phyloP scores from a whole-genome alignment of 2,888 invertebrate species.

The Bedellia somnulentella region DNA sequence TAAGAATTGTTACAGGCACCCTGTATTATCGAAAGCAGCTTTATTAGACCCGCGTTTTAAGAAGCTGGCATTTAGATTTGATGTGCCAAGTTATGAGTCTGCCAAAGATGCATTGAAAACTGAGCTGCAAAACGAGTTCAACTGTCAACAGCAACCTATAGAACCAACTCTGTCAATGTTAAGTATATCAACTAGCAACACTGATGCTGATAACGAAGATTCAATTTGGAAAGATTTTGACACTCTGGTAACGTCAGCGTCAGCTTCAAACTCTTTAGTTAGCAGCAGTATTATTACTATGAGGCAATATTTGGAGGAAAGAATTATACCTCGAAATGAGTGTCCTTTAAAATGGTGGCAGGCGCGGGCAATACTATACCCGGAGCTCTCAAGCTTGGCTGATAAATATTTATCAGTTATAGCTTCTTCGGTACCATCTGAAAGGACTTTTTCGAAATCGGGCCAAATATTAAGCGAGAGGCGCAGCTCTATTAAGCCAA shows the following conservation, averaged over 20 bases:
- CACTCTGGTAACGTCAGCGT: slow-evolving; percentile 10
- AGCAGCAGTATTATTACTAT: slow-evolving; percentile 13
- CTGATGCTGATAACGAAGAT: slow-evolving; percentile 8
- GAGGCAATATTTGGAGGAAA: slow-evolving; percentile 14
- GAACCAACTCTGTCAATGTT: slow-evolving; percentile 9
- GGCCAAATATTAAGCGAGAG: no score
- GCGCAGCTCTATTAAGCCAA: no score
- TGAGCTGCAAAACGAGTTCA: slow-evolving; percentile 13
- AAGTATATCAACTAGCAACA: slow-evolving; percentile 11
- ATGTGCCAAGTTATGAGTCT: slow-evolving; percentile 13
- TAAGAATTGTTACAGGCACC: slow-evolving; percentile 14
- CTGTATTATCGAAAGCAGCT: slow-evolving; percentile 11
- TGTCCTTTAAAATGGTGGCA: slow-evolving; percentile 15
- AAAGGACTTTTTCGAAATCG: no score
- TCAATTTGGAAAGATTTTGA: slow-evolving; percentile 13
- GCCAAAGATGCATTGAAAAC: slow-evolving; percentile 13
- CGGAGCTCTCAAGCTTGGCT: slow-evolving; percentile 13
- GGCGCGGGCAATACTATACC: slow-evolving; percentile 12
- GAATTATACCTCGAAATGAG: slow-evolving; percentile 13
- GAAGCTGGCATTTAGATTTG: slow-evolving; percentile 13
- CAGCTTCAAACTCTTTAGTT: slow-evolving; percentile 9
- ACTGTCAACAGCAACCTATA: slow-evolving; percentile 9
- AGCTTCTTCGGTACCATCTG: no score
- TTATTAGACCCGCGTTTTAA: slow-evolving; percentile 13
- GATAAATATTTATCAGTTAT: not conserved